Base-by-base conservation (phyloP, 2,888 invertebrate species). In the Lutraria lutraria region DNA sequence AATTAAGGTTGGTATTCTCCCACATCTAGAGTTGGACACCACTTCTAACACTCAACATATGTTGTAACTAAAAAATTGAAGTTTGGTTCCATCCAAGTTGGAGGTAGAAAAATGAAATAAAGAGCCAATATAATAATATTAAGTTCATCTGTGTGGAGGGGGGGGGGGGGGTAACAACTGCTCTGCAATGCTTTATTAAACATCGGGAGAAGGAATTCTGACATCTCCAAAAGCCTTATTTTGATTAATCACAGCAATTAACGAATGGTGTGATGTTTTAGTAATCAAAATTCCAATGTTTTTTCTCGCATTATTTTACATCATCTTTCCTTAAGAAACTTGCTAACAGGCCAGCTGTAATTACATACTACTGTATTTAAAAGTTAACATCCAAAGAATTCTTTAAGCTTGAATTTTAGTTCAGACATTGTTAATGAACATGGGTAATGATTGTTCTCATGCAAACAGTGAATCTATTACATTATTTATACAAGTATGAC, bases 201-300 rank as follows among this genome's bases (percentile, higher is more conserved):
- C 79, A 85, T 79, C 60, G 21, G 56, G 79, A 53, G 43, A 54
- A 0, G 53, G 31, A 60, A 85, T 80, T 85, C 85, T 85, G 85
- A 85, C 85, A 85, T 80, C 85, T 85, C 85, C 15, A 60, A 85
- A 85, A 60, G 85, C 80, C 54, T 76, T n/a, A 34, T 79, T 90
- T 91, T 91, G 91, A 91, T 91, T 91, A 91, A 91, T 91, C 81
- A 89, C 89, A 16, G 89, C 88, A 91, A 91, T 91, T 91, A 91
- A 88, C 88, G 56, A 86, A 83, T 86, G 84, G 79, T 63, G 82
- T 53, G 88, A 91, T 91, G 91, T 89, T 88, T 89, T 72, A 88
- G 91, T 83, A 89, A 91, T 91, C 91, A 91, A 91, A 91, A 91
- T 91, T 91, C 91, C 87, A 31, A n/a, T 60, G 52, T 2, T 85